Base-by-base conservation (phyloP, 2,888 invertebrate genomes). In the Tenodera sinensis region DNA sequence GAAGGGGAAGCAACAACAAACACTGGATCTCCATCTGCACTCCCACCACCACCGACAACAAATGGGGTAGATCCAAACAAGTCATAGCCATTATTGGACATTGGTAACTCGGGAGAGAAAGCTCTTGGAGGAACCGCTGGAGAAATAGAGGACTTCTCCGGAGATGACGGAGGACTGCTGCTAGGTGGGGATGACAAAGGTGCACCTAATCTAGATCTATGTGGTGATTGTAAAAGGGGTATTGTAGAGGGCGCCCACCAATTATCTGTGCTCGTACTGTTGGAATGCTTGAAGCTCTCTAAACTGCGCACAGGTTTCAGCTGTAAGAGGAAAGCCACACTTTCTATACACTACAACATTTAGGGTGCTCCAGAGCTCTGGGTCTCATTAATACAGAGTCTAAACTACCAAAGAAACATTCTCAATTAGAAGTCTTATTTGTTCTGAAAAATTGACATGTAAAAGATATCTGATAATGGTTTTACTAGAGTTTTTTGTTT, bases 301-400 rank as follows among this genome's bases (percentile, higher is more conserved):
- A 95, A 94, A 93, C 95, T 95, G 92, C 95, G 94, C 90, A 95
- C 95, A 91, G 95, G 95, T 93, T 95, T 95, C 93, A 95, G 93
- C 95, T 95, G 94, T 88, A 91, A 89, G 84, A 54, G 28, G 85
- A 89, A 88, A 88, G 84, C 87, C 86, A 30, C 71, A 84, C 30
- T 14, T 81, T 83, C 42, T 71, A 47, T 28, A 83, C 27, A 87
- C 84, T 88, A 83, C 14, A 83, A 34, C 42, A 8, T 20, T 42
- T 42, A 42, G 9, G 12, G 42, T 42, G 42, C 12, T 1, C 12
- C 42, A 42, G 12, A 42, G 42, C 42, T 42, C 42, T 42, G 42
- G 12, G 42, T 42, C 42, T 12, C 9, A 42, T 42, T 42, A 42
- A 42, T 42, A 42, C 42, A 42, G 12, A 42, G 12, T 42, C 42